Base-by-base conservation (phyloP, 2,888 invertebrate genomes). In the Conistra vaccinii region DNA sequence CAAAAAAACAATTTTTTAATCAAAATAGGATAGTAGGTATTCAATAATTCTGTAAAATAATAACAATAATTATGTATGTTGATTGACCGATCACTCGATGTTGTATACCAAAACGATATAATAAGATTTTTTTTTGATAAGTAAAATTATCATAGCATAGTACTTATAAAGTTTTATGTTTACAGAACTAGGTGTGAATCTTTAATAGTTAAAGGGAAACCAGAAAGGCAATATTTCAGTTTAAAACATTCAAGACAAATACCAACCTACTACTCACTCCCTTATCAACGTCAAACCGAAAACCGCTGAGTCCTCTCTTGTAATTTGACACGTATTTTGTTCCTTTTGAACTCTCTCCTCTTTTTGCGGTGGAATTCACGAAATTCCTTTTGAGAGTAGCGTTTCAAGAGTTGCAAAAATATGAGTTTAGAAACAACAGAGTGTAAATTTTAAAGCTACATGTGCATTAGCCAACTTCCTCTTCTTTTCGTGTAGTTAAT, bases 201-300 rank as follows among this genome's bases (percentile, higher is more conserved):
- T 57, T 72, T 39, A 10, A 57, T 29, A 70, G 26, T 57, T 6
- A 17, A 32, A 7, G 2, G 3, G 5, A 20, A 14, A n/a, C 9
- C 3, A 62, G 48, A 26, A 32, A 23, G 1, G 42, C 58, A 14
- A 57, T 53, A 63, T 72, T 72, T 77, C 6, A 72, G 80, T 72
- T 79, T 45, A 29, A 60, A 80, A 60, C 73, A 73, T 73, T 65
- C 45, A 39, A 48, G 39, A 45, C 57, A 77, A 77, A 77, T 53
- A 53, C 58, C n/a, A 3, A 7, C 20, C 57, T 12, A 57, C 45
- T 53, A 29, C 26, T 51, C 14, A n/a, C 53, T 45, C 65, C 63
- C 65, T 80, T 65, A 65, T 78, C 77, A 73, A 73, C 17, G 80
- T 80, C 80, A 63, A 53, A 53, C 45, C 2, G 23, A 60, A 70